These are phyloP conservation scores for Drosophila ezoana DNA, from an alignment of 2,888 invertebrate species.

Conservation along the genomic window DNA sequence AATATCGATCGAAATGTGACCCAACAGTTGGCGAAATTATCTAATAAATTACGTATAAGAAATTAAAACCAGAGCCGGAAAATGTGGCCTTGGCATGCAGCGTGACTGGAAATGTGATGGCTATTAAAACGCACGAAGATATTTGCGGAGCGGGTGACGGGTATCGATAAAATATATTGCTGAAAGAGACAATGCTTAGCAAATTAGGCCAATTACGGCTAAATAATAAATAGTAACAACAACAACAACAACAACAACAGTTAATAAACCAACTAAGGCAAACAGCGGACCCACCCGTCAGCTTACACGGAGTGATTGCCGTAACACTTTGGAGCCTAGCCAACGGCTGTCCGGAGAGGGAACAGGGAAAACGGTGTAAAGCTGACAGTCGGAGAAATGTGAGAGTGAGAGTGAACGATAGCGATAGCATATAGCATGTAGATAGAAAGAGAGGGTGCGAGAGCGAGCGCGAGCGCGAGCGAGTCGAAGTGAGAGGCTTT, in stretches of 20 bases:
- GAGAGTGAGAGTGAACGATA: constrained; percentile 7
- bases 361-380: background rate
- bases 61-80: constrained; percentile 46
- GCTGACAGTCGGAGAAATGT: background rate
- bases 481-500: constrained; percentile 6
- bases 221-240: constrained; percentile 65
- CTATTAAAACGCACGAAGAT: constrained; percentile 28
- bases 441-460: background rate
- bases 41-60: constrained; percentile 52
- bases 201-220: constrained; percentile 74
- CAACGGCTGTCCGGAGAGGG: constrained; percentile 11
- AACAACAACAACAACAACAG: constrained; percentile 23
- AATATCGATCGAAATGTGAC: constrained; percentile 32
- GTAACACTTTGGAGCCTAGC: constrained; percentile 33
- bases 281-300: constrained; percentile 28
- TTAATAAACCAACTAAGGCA: constrained; percentile 40
- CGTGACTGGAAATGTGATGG: constrained; percentile 32
- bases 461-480: background rate
- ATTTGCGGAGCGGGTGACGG: constrained; percentile 2
- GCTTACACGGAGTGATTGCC: constrained; percentile 54
- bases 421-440: constrained; percentile 1
- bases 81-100: constrained; percentile 54
- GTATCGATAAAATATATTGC: constrained; percentile 43
- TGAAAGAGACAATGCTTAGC: constrained; percentile 54
- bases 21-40: constrained; percentile 27